Evolutionary conservation across 1,140 invertebrate species (phyloP).

Genomic region (Reticulitermes speratus): DNA sequence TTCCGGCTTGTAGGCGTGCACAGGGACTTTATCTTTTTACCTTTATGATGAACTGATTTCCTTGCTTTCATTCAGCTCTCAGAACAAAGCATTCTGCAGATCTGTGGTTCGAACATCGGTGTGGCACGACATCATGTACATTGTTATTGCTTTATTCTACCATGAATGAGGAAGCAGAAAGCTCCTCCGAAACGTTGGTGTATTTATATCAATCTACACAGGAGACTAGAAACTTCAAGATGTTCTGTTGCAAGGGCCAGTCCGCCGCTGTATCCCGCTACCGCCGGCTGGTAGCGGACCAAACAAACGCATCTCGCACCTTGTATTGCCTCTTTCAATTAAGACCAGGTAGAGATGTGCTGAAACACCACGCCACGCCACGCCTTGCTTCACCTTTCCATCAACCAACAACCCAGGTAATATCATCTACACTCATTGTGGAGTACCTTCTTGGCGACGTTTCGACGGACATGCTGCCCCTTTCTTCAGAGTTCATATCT

Average conservation of each 20-base stretch:
- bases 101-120: too few species aligned
- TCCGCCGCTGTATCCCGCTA: neutral
- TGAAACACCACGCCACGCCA: neutral
- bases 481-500: too few species aligned
- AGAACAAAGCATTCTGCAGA: too few species aligned
- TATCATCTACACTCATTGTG: neutral
- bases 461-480: neutral
- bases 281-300: neutral
- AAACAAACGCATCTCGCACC: neutral
- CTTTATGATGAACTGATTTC: too few species aligned
- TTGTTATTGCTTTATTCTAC: too few species aligned
- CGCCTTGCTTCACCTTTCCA: neutral
- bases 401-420: neutral
- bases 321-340: slow-evolving; percentile 3
- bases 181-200: too few species aligned
- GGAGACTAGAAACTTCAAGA: neutral
- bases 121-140: too few species aligned
- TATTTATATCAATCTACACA: neutral
- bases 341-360: slow-evolving; percentile 4
- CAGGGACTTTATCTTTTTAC: too few species aligned
- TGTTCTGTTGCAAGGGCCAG: neutral
- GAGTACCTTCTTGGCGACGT: neutral
- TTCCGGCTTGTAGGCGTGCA: too few species aligned
- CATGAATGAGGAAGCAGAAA: too few species aligned
- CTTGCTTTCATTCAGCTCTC: too few species aligned